Evolutionary conservation across 2,888 invertebrate genomes (phyloP).

Genomic region (Mechanitis mazaeus): DNA sequence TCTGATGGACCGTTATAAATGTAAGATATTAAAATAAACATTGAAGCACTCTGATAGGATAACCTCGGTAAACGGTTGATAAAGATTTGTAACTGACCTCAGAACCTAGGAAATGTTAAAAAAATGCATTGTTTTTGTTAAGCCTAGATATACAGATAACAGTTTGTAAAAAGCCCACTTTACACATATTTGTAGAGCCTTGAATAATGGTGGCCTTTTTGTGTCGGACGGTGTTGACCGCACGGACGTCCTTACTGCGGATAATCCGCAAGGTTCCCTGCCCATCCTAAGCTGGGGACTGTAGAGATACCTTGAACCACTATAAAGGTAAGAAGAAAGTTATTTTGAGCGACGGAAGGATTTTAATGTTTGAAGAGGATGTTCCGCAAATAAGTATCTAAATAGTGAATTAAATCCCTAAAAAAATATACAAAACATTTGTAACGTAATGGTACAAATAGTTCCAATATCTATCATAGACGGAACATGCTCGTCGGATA

Average conservation of each 20-base stretch:
- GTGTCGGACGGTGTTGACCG: constrained; percentile 11
- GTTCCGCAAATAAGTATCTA: neutral
- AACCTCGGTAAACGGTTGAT: too few species aligned
- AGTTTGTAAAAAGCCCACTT: neutral
- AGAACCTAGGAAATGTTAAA: neutral
- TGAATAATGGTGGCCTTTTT: neutral
- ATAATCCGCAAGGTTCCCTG: constrained; percentile 10
- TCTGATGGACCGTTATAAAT: too few species aligned
- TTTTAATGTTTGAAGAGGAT: constrained; percentile 1
- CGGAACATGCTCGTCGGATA: too few species aligned
- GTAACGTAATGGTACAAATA: too few species aligned
- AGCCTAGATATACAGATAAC: neutral
- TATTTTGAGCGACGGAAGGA: constrained; percentile 5
- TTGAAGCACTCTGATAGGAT: too few species aligned
- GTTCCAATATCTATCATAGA: too few species aligned
- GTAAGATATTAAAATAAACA: too few species aligned
- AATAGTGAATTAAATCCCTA: neutral
- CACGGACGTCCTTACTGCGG: constrained; percentile 12
- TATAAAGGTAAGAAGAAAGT: neutral
- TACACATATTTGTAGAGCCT: constrained; percentile 1
- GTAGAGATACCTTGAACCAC: constrained; percentile 5
- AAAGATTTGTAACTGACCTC: neutral
- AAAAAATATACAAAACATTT: too few species aligned
- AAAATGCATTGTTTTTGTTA: neutral
- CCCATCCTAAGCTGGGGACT: constrained; percentile 10